phyloP scores from a whole-genome alignment of 1,140 invertebrate species.

The Nomia melanderi region DNA sequence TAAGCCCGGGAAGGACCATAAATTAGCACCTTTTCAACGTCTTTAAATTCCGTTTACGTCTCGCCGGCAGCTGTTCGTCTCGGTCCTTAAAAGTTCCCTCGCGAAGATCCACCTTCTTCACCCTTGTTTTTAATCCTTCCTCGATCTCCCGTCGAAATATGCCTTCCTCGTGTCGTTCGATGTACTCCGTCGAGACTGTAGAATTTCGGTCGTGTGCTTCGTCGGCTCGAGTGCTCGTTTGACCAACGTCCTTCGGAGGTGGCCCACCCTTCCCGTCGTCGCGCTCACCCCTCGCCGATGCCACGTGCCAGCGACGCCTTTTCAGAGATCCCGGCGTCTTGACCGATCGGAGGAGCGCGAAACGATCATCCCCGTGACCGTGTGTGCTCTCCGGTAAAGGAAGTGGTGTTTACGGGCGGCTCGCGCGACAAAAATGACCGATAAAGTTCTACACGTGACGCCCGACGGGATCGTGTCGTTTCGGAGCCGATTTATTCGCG shows the following conservation, averaged over 20 bases:
- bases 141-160: not conserved
- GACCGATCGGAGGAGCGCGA: not conserved
- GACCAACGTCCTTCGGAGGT: slow-evolving; percentile 25
- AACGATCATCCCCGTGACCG: slow-evolving; percentile 1
- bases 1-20: slow-evolving; percentile 34
- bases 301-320: slow-evolving; percentile 70
- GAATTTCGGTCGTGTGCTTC: slow-evolving; percentile 32
- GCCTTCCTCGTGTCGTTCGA: not conserved
- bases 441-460: slow-evolving; percentile 18
- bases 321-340: slow-evolving; percentile 15
- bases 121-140: not conserved
- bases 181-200: not conserved
- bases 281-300: slow-evolving; percentile 46
- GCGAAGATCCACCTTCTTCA: not conserved
- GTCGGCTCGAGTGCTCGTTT: slow-evolving; percentile 22
- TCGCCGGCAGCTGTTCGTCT: not conserved
- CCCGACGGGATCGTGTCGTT: slow-evolving; percentile 18
- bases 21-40: slow-evolving; percentile 47
- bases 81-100: not conserved
- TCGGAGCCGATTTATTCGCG: not conserved
- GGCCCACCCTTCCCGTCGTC: slow-evolving; percentile 8
- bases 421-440: slow-evolving; percentile 34
- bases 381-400: slow-evolving; percentile 1
- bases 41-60: slow-evolving; percentile 9
- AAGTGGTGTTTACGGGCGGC: slow-evolving; percentile 25